phyloP scores from a whole-genome alignment of 1,140 invertebrate species.

The Bilobella aurantiaca region DNA sequence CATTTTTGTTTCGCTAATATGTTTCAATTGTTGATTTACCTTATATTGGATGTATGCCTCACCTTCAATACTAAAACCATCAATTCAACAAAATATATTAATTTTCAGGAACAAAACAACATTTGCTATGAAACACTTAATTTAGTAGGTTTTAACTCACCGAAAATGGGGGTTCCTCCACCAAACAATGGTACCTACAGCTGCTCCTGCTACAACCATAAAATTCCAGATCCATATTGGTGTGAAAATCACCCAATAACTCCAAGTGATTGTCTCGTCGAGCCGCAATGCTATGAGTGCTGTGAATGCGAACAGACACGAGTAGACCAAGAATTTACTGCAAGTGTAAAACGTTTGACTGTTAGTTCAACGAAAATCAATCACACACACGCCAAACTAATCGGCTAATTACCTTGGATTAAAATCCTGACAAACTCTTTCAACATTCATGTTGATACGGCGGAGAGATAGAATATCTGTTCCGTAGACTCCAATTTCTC shows the following conservation, averaged over 20 bases:
- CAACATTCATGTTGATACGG: slow-evolving; percentile 61
- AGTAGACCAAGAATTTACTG: slow-evolving; percentile 94
- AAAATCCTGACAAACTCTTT: slow-evolving; percentile 80
- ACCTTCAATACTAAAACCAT: slow-evolving; percentile 70
- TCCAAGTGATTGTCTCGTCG: slow-evolving; percentile 78
- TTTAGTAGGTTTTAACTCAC: slow-evolving; percentile 40
- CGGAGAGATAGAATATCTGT: no score
- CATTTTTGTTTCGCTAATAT: no score
- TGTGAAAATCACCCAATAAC: slow-evolving; percentile 70
- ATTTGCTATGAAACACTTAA: background rate
- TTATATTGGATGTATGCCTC: slow-evolving; percentile 94
- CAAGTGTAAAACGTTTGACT: slow-evolving; percentile 31
- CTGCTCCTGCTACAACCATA: slow-evolving; percentile 75
- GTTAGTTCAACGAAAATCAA: background rate
- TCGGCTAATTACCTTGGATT: slow-evolving; percentile 59
- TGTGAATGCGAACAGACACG: slow-evolving; percentile 81
- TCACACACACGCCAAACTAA: background rate
- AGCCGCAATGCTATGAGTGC: slow-evolving; percentile 76
- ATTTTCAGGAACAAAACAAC: no score
- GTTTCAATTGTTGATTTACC: slow-evolving; percentile 46
- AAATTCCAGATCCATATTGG: slow-evolving; percentile 96
- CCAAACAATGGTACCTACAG: slow-evolving; percentile 86
- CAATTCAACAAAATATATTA: slow-evolving; percentile 4
- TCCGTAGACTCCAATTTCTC: background rate
- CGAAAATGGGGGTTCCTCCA: slow-evolving; percentile 85